Base-by-base conservation (phyloP, 1,140 invertebrate species). In the Daktulosphaira vitifoliae region DNA sequence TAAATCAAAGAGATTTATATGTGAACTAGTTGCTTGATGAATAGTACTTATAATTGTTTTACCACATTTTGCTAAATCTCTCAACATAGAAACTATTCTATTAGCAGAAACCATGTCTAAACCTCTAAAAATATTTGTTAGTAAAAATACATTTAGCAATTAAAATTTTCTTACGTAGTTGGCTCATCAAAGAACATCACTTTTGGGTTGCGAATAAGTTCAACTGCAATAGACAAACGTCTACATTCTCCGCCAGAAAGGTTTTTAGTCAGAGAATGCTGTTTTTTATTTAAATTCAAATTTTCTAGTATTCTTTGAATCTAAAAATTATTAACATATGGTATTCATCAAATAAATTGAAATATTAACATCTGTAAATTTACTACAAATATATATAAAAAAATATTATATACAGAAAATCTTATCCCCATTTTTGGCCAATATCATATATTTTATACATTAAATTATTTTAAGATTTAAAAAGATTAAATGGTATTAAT, bases 1-100 rank as follows among this genome's bases (percentile, higher is more conserved):
- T 70, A 89, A 83, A 74, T 98, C 93, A 73, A 98, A 97, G 83
- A 92, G 95, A 75, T 96, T 91, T 72, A 98, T 95, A 9, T 96
- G 80, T 69, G 94, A 80, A 2, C 93, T 92, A 70, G 89, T 92
- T 1, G 95, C 94, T 73, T 98, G 95, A 76, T 98, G 95, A 70
- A 98, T 96, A 3, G 93, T 97, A 70, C 92, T 93, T 52, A 98
- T 85, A 37, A 98, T 86, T 0, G 92, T 96, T 29, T 92, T 80
- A 5, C 91, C 92, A 72, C 92, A 90, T 26, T 82, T 75, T 0
- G 92, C 90, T 48, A 98, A 74, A 66, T 84, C 81, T 75, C 91
- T 85, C 22, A 92, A 76, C 33, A 92, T 73, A 39, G 82, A 82
- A 64, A 96, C 25, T 0, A 51, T n/a, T 26, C 9, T 16, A 29